Evolutionary conservation across 2,888 invertebrate species (phyloP).

Genomic region (Rosalia funebris): DNA sequence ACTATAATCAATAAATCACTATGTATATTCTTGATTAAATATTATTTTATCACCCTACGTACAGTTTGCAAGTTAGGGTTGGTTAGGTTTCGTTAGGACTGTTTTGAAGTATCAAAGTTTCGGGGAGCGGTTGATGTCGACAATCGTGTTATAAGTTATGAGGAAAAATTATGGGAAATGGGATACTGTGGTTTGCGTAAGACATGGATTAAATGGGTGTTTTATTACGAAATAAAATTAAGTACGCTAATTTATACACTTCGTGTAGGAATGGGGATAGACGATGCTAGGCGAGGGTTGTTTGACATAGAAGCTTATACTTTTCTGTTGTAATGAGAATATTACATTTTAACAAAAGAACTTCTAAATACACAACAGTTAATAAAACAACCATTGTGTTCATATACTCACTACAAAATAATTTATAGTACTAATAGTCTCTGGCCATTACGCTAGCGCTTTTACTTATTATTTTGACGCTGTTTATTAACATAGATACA

Average conservation of each 20-base stretch:
- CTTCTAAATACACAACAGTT: not conserved
- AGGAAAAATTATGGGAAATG: conserved; percentile 6
- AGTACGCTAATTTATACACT: conserved; percentile 3
- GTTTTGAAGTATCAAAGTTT: too few species aligned
- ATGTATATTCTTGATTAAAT: too few species aligned
- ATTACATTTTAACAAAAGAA: conserved; percentile 3
- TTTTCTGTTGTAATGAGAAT: conserved; percentile 6
- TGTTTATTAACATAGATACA: too few species aligned
- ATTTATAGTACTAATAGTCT: not conserved
- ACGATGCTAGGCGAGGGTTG: not conserved
- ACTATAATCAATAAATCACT: too few species aligned
- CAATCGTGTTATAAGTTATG: not conserved
- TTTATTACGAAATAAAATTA: conserved; percentile 11
- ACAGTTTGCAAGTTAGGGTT: too few species aligned
- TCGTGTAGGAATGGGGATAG: conserved; percentile 4
- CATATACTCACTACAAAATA: not conserved
- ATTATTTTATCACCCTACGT: too few species aligned
- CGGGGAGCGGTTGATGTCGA: not conserved
- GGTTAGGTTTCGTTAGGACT: too few species aligned
- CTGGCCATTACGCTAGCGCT: not conserved
- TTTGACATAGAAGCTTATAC: not conserved
- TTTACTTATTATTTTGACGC: too few species aligned
- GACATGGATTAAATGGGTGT: conserved; percentile 16
- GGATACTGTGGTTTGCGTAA: conserved; percentile 5
- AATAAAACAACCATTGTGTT: not conserved